A percentile compares a stretch with the other conserved stretches of the same genome.
phyloP scores from a whole-genome alignment of 1,140 invertebrate species.

The Drosophila rhopaloa region DNA sequence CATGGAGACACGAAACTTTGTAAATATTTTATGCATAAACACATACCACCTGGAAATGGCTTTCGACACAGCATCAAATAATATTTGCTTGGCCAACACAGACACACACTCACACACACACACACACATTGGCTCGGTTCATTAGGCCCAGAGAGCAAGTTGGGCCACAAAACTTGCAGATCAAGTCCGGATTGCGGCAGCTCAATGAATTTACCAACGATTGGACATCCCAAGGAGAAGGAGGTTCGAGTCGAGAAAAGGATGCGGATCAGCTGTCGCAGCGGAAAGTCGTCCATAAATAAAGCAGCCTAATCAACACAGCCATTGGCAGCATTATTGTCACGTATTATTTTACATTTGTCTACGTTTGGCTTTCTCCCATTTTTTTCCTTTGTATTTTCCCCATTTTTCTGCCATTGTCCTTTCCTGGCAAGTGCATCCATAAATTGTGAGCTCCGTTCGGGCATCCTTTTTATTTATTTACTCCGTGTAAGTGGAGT shows the following conservation, averaged over 20 bases:
- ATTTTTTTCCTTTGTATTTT: not conserved
- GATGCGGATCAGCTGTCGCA: slow-evolving; percentile 7
- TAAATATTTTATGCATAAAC: slow-evolving; percentile 83
- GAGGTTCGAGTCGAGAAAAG: not conserved
- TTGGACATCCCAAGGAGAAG: slow-evolving; percentile 19
- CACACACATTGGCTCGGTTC: slow-evolving; percentile 50
- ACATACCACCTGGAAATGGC: slow-evolving; percentile 77
- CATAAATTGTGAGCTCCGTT: slow-evolving; percentile 52
- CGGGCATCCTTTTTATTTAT: slow-evolving; percentile 66
- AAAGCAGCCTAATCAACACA: slow-evolving; percentile 73
- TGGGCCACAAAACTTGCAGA: slow-evolving; percentile 64
- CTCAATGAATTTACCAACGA: slow-evolving; percentile 64
- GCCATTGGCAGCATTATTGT: slow-evolving; percentile 72
- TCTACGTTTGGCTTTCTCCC: slow-evolving; percentile 53
- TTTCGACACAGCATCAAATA: slow-evolving; percentile 81
- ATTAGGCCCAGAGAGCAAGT: slow-evolving; percentile 67
- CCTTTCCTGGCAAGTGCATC: slow-evolving; percentile 48
- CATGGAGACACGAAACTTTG: slow-evolving; percentile 62
- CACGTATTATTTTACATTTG: slow-evolving; percentile 78
- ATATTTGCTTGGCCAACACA: slow-evolving; percentile 68
- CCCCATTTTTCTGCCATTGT: slow-evolving; percentile 26
- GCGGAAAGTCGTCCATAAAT: slow-evolving; percentile 49
- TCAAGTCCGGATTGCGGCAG: slow-evolving; percentile 59
- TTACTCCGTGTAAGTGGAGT: slow-evolving; percentile 69
- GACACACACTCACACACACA: slow-evolving; percentile 19